phyloP scores from a whole-genome alignment of 2,113 vertebrate species.

The Corythornis vintsioides region DNA sequence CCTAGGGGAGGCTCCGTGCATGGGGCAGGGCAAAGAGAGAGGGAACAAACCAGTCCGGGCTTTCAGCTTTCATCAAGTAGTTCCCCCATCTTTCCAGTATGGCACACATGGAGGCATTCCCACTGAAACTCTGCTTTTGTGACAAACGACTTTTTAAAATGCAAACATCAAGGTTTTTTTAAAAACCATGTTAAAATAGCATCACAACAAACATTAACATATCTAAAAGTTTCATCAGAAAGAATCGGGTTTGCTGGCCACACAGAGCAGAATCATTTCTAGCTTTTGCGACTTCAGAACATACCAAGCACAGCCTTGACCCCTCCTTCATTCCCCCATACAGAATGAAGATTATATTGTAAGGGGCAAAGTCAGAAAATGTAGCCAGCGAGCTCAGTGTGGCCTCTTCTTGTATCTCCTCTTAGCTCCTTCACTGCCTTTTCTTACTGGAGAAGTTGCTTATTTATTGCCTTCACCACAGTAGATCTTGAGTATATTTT shows the following conservation, averaged over 20 bases:
- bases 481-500: not conserved
- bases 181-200: not conserved
- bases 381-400: rapidly evolving
- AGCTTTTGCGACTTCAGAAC: not conserved
- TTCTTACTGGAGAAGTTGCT: not conserved
- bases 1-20: rapidly evolving
- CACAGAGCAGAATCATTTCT: not conserved
- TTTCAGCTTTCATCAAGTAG: not conserved
- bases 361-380: not conserved
- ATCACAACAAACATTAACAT: not conserved
- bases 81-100: rapidly evolving
- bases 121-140: not conserved
- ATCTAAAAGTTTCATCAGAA: not conserved
- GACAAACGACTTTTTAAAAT: not conserved
- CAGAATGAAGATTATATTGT: not conserved
- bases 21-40: not conserved
- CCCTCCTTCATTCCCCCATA: rapidly evolving
- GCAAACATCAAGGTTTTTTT: not conserved
- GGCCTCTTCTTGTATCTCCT: not conserved
- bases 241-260: not conserved
- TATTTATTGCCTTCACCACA: not conserved
- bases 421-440: not conserved
- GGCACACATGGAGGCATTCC: rapidly evolving
- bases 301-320: rapidly evolving
- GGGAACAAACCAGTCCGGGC: not conserved